Percentiles rank a stretch among this genome's conserved stretches.
phyloP scores from a whole-genome alignment of 2,888 invertebrate genomes.

The Microplitis deprimator region DNA sequence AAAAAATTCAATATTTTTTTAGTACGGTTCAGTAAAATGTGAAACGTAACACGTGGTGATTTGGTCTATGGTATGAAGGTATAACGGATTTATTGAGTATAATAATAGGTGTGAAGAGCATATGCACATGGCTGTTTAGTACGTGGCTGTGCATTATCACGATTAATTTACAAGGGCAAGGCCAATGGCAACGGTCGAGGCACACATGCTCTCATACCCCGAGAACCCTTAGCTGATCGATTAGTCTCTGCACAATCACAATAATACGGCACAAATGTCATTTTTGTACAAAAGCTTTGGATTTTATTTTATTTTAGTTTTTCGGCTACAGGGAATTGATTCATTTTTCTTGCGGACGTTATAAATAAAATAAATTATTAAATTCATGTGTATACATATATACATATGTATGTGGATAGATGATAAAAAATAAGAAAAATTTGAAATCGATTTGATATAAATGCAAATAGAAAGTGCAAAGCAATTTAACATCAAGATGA shows the following conservation, averaged over 20 bases:
- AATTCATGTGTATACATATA: neutral
- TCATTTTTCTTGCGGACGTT: neutral
- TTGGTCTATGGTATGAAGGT: neutral
- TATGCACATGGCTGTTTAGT: neutral
- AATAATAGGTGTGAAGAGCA: neutral
- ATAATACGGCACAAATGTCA: neutral
- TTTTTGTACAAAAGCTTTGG: neutral
- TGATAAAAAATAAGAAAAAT: neutral
- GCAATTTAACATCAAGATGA: neutral
- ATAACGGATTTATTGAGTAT: conserved; percentile 4
- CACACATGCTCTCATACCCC: conserved; percentile 1
- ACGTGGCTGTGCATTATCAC: neutral
- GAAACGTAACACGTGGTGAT: neutral
- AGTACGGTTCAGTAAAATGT: neutral
- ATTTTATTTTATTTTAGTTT: neutral
- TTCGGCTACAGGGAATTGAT: neutral
- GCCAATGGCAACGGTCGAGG: neutral
- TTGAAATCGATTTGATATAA: neutral
- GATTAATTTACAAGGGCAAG: neutral
- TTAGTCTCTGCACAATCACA: neutral
- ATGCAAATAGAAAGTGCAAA: neutral
- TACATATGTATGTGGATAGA: neutral
- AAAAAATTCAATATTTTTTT: neutral
- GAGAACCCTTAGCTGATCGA: neutral
- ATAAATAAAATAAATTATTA: neutral